Evolutionary conservation across 2,888 invertebrate genomes (phyloP).

Genomic region (Drosophila antonietae): DNA sequence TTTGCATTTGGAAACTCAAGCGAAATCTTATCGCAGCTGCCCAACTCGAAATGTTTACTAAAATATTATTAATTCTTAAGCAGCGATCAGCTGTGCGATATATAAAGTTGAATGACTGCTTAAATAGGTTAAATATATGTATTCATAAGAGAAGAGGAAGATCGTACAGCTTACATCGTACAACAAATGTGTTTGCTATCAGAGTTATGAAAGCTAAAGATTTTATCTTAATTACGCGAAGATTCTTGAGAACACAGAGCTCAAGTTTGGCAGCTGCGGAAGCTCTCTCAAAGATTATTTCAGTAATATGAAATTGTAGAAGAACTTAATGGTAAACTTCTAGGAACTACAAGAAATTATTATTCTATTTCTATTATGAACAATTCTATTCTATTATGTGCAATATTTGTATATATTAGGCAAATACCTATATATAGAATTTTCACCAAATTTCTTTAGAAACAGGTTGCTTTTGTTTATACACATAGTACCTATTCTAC

Average conservation of each 20-base stretch:
- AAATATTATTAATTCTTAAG: conserved; percentile 29
- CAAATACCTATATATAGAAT: neutral
- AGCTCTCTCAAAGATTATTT: neutral
- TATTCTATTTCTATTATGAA: too few species aligned
- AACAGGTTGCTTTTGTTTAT: neutral
- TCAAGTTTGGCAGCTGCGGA: neutral
- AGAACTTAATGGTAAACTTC: too few species aligned
- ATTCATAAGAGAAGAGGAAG: neutral
- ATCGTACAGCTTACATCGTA: neutral
- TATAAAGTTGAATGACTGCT: conserved; percentile 38
- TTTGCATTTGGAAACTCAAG: conserved; percentile 52
- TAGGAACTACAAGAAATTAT: too few species aligned
- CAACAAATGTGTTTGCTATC: neutral
- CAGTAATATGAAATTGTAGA: too few species aligned
- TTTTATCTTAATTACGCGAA: neutral
- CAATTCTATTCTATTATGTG: too few species aligned
- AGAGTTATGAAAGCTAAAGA: neutral
- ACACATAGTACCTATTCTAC: too few species aligned
- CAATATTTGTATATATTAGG: too few species aligned
- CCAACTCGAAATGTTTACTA: conserved; percentile 11
- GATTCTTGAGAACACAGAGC: neutral
- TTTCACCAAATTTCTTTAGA: neutral
- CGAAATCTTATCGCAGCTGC: conserved; percentile 30
- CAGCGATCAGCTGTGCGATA: conserved; percentile 36
- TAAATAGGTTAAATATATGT: conserved; percentile 1